Conservation (phyloP, 2,113 vertebrate genomes). For the Spermophilus dauricus region DNA sequence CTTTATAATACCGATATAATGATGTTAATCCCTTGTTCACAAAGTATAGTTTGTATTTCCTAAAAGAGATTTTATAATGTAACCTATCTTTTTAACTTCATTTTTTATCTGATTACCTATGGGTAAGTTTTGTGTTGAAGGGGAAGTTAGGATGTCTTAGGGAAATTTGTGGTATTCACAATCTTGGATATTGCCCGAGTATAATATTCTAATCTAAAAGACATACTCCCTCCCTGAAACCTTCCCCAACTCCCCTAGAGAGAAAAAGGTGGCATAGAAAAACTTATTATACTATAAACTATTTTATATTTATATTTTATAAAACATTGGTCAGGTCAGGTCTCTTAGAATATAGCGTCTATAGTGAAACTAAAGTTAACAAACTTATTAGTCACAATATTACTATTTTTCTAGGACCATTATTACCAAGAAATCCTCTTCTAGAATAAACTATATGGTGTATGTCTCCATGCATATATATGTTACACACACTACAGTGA, state of each 20-base stretch:
- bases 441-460: background rate
- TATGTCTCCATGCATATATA: background rate
- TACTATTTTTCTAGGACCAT: conserved; percentile 25
- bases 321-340: background rate
- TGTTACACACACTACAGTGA: background rate
- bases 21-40: background rate
- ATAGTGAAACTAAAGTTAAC: background rate
- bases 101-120: background rate
- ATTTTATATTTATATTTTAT: background rate
- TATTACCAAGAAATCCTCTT: conserved; percentile 42
- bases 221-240: background rate
- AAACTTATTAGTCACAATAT: background rate
- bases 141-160: background rate
- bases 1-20: background rate
- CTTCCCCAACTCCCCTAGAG: background rate
- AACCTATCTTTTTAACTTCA: conserved; percentile 5
- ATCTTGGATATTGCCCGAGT: background rate
- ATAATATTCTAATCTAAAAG: conserved; percentile 50
- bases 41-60: conserved; percentile 27
- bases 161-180: background rate
- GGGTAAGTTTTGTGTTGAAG: background rate
- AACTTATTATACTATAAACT: background rate
- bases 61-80: conserved; percentile 25
- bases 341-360: background rate
- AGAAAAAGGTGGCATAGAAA: conserved; percentile 30